Base-by-base conservation (phyloP, 2,888 invertebrate species). In the Chouioia cunea region DNA sequence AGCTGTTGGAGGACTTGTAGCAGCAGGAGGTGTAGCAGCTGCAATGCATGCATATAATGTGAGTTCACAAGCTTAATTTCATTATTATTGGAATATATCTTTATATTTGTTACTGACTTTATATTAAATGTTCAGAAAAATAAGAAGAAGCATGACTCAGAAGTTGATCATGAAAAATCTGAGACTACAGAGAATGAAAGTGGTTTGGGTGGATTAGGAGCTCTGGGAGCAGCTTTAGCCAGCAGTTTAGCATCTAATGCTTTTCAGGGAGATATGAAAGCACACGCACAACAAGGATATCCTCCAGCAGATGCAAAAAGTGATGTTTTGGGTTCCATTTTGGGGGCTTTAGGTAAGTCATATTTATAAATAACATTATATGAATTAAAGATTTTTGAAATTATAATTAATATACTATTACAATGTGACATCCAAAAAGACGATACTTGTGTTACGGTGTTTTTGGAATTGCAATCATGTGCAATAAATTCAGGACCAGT, bases 11-110 rank as follows among this genome's bases (percentile, higher is more conserved):
- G 85, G 84, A 66, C 76, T 84, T 20, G 81, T 82, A 57, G 85
- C 84, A 15, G 85, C 83, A 43, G 85, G 85, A 67, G 85, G 85
- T 22, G 82, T 83, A 44, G 85, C 85, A 36, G 84, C 84, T 20
- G 83, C 82, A 22, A 81, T 83, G 76, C 81, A 82, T 70, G 84
- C 84, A 6, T 73, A 81, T 14, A 82, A 80, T 73, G 85, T 84
- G 75, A 63, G 71, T 73, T 69, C 53, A 67, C 56, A 48, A 46
- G 15, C 53, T 16, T 54, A 44, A 63, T 14, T 36, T 50, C 16
- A 4, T 27, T 36, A 58, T 18, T 46, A 60, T 65, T 50, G 44
- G 15, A 47, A n/a, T 15, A 22, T 52, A 4, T 47, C 48, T 14
- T n/a, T 62, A 65, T n/a, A 50, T 63, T 27, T 43, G 36, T 47